Evolutionary conservation across 1,140 invertebrate genomes (phyloP), one percentile per base, ranked within the genome.

Genomic region (Bathynomus jamesi): DNA sequence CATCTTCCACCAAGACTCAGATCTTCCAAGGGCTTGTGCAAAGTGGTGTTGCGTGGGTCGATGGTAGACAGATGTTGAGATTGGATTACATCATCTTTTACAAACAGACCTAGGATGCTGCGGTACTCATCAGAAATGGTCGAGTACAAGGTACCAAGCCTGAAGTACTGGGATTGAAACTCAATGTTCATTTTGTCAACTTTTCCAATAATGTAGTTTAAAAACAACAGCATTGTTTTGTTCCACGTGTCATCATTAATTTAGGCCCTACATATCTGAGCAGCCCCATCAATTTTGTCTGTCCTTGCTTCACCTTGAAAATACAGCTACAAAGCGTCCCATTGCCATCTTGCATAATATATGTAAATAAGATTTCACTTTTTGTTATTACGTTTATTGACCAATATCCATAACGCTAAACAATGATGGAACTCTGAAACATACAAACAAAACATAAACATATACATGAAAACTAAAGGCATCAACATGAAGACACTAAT

Each of bases 1-100:
- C 63, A 65, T 65, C 63, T 65, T 25, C 63, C 63, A 65, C 63
- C 63, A 25, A 65, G 63, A 28, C 63, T 65, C n/a, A 65, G 63
- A 65, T 65, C 63, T 28, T 65, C 63, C 63, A 7, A 32, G 27
- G 25, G 27, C 28, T 4, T 65, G n/a, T 65, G n/a, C 63, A 65
- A 65, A 65, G 63, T 28, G 27, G 27, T 29, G 30, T 65, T 29
- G 30, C 63, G 27, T 65, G 63, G 30, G 32, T n/a, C 13, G 17
- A 40, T 46, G 30, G 11, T 5, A 46, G 66, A 31, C 53, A 40
- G 30, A 2, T 40, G 30, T 25, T 8, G 21, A 21, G 29, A 40
- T 10, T n/a, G 30, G 66, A 40, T 31, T n/a, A 40, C 13, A 10
- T 21, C 3, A 8, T n/a, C 4, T 11, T n/a, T 21, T 7, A 40